Evolutionary conservation across 2,113 vertebrate species (phyloP).

Genomic region (Thalassarche chlororhynchos): DNA sequence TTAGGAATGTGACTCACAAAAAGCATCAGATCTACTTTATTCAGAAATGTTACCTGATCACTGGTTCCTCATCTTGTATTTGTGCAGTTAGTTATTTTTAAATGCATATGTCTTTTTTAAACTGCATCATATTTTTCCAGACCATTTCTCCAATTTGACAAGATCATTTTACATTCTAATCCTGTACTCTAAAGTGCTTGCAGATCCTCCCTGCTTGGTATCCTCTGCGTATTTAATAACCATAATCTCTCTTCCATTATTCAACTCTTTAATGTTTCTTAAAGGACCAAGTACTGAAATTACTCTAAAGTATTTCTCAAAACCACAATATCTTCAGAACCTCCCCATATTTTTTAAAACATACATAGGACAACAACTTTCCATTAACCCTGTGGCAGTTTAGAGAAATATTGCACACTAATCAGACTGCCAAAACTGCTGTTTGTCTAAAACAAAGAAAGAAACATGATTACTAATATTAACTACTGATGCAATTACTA

Average conservation of each 20-base stretch:
- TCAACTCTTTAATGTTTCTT: conserved; percentile 27
- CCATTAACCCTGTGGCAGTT: neutral
- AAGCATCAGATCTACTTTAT: neutral
- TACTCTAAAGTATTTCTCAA: neutral
- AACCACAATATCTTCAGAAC: neutral
- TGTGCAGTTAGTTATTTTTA: conserved; percentile 11
- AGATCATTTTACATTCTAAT: conserved; percentile 47
- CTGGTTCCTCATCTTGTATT: neutral
- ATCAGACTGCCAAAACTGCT: neutral
- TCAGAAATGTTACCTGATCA: neutral
- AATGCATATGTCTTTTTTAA: conserved; percentile 3
- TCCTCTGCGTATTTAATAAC: conserved; percentile 5
- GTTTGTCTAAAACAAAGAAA: neutral
- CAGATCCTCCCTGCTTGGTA: neutral
- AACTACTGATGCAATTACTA: neutral
- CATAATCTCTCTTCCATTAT: conserved; percentile 41
- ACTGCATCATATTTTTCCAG: conserved; percentile 27
- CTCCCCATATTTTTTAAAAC: neutral
- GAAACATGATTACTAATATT: neutral
- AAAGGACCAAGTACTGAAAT: neutral
- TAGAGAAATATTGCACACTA: neutral
- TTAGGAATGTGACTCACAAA: neutral
- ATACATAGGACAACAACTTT: neutral
- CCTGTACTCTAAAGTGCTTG: conserved; percentile 4
- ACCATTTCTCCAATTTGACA: conserved; percentile 48